These are phyloP conservation scores for Zaprionus vittiger DNA, from an alignment of 1,140 invertebrate genomes.

Conservation along the genomic window DNA sequence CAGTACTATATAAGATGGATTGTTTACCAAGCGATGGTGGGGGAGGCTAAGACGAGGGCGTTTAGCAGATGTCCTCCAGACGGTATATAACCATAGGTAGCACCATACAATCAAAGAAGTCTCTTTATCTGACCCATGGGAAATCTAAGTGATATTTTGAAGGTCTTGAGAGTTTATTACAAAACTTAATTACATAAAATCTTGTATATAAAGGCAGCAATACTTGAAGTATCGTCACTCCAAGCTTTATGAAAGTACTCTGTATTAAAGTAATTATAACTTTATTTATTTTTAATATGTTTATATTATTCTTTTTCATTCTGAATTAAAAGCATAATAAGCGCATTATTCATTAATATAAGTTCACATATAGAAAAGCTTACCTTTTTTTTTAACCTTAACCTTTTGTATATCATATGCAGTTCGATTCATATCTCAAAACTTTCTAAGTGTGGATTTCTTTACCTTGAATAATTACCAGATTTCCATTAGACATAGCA, in stretches of 20 bases:
- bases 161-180: too few species aligned
- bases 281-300: not conserved
- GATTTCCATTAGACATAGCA: not conserved
- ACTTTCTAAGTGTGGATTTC: too few species aligned
- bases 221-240: too few species aligned
- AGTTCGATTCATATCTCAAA: too few species aligned
- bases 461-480: not conserved
- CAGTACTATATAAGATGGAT: conserved; percentile 2
- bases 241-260: not conserved
- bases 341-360: not conserved
- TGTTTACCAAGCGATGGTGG: not conserved
- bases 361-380: too few species aligned
- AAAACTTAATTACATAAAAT: too few species aligned
- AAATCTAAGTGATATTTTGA: conserved; percentile 1
- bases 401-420: too few species aligned
- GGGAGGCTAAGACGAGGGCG: not conserved
- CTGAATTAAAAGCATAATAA: not conserved
- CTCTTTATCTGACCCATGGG: not conserved
- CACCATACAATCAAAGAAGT: not conserved
- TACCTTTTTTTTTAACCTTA: too few species aligned
- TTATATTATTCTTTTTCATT: not conserved
- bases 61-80: not conserved
- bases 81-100: not conserved
- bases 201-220: too few species aligned
- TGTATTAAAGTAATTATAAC: too few species aligned